These are phyloP conservation scores for Hymenopus coronatus DNA, from an alignment of 2,888 invertebrate species.

Conservation along the genomic window DNA sequence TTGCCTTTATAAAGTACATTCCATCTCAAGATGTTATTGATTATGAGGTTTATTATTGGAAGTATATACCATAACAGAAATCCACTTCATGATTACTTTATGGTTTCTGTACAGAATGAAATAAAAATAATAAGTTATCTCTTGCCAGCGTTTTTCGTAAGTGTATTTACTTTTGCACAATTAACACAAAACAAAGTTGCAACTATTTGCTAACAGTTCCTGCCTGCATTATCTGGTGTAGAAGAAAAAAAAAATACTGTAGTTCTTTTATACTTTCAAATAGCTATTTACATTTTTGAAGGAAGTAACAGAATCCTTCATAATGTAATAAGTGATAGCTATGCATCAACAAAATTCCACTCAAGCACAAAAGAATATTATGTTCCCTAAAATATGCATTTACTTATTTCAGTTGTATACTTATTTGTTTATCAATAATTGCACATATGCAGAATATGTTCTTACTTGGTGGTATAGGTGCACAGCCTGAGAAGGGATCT, in stretches of 20 bases:
- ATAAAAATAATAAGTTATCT: neutral
- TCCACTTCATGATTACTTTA: too few species aligned
- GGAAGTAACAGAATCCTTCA: neutral
- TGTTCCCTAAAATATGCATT: neutral
- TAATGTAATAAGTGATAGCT: neutral
- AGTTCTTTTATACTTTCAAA: neutral
- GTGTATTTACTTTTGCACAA: neutral
- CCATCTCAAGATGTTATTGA: too few species aligned
- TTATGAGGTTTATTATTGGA: too few species aligned
- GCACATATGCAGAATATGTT: neutral
- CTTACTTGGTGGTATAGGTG: slow-evolving; percentile 43
- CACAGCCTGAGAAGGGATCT: slow-evolving; percentile 41
- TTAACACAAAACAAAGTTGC: neutral
- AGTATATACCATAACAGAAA: too few species aligned
- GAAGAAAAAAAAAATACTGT: too few species aligned
- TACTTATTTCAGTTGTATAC: too few species aligned
- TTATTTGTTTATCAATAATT: too few species aligned
- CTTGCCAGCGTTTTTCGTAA: neutral
- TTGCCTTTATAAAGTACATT: too few species aligned
- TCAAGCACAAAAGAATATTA: neutral
- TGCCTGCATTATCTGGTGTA: too few species aligned
- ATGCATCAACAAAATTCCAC: neutral
- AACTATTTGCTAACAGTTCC: neutral
- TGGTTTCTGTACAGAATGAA: too few species aligned
- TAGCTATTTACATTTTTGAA: neutral